phyloP scores from a whole-genome alignment of 2,888 invertebrate genomes.

The Apotomis capreana region DNA sequence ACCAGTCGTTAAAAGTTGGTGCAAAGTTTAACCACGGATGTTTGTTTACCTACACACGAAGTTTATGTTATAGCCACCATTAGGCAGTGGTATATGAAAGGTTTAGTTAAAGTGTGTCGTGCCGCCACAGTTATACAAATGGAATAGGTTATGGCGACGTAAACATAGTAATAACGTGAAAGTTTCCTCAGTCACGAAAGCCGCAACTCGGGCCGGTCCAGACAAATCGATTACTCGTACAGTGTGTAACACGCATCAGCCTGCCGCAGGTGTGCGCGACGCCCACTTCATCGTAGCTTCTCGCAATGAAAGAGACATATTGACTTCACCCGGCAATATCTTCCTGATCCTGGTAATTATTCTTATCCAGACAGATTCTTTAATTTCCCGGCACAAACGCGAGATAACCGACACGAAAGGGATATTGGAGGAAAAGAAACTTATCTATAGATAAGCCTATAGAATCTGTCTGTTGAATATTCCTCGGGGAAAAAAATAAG shows the following conservation, averaged over 20 bases:
- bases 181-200: slow-evolving; percentile 70
- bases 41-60: slow-evolving; percentile 57
- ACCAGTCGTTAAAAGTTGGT: slow-evolving; percentile 53
- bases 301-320: slow-evolving; percentile 55
- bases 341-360: slow-evolving; percentile 52
- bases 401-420: slow-evolving; percentile 42
- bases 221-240: slow-evolving; percentile 76
- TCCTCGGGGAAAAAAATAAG: slow-evolving; percentile 52
- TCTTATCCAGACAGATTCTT: slow-evolving; percentile 48
- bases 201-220: slow-evolving; percentile 61
- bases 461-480: slow-evolving; percentile 46
- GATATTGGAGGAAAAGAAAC: slow-evolving; percentile 48
- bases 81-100: slow-evolving; percentile 63
- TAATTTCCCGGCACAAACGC: slow-evolving; percentile 50
- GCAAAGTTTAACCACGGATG: slow-evolving; percentile 53
- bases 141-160: slow-evolving; percentile 66
- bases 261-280: slow-evolving; percentile 66
- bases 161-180: slow-evolving; percentile 68
- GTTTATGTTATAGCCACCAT: slow-evolving; percentile 57
- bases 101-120: slow-evolving; percentile 58
- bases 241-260: slow-evolving; percentile 62
- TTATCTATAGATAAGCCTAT: slow-evolving; percentile 51
- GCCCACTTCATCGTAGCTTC: slow-evolving; percentile 59
- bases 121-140: slow-evolving; percentile 56
- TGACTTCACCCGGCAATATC: slow-evolving; percentile 53